Conservation (phyloP, 1,140 invertebrate species). For the Protaetia brevitarsis region DNA sequence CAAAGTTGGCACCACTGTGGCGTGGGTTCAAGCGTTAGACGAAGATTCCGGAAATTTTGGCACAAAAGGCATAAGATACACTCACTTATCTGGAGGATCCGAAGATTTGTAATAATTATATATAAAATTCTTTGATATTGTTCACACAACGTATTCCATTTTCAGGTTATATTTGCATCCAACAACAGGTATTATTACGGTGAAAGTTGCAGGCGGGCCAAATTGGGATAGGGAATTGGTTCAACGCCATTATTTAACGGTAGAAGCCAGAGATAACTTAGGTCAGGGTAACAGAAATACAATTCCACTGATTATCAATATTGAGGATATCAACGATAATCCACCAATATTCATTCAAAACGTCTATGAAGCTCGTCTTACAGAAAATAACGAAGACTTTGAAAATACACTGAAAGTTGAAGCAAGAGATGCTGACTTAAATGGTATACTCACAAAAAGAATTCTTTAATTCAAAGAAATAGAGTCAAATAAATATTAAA, state of each 20-base stretch:
- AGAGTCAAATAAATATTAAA: too few relatives aligned
- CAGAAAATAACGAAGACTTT: slow-evolving; percentile 79
- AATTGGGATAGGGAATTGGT: slow-evolving; percentile 86
- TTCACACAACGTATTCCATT: slow-evolving; percentile 26
- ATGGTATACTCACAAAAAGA: too few relatives aligned
- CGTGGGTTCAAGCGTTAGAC: slow-evolving; percentile 78
- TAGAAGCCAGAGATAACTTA: slow-evolving; percentile 85
- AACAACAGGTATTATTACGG: slow-evolving; percentile 76
- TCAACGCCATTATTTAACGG: slow-evolving; percentile 82
- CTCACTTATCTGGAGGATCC: slow-evolving; percentile 73
- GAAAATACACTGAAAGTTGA: slow-evolving; percentile 73
- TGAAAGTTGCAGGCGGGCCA: slow-evolving; percentile 67
- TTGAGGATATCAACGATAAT: slow-evolving; percentile 89
- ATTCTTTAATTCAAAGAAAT: too few relatives aligned
- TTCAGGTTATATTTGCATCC: slow-evolving; percentile 77
- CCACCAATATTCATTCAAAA: slow-evolving; percentile 76
- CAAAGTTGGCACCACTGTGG: slow-evolving; percentile 73
- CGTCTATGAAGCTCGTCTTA: slow-evolving; percentile 77
- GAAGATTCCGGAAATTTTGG: slow-evolving; percentile 83
- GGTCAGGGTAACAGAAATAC: slow-evolving; percentile 85
- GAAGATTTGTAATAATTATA: slow-evolving; percentile 68
- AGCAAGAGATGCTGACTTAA: slow-evolving; percentile 81
- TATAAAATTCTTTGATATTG: not conserved
- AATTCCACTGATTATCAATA: slow-evolving; percentile 78
- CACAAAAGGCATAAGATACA: slow-evolving; percentile 83